phyloP scores from a whole-genome alignment of 2,888 invertebrate species.

The Zygogramma bicolorata region DNA sequence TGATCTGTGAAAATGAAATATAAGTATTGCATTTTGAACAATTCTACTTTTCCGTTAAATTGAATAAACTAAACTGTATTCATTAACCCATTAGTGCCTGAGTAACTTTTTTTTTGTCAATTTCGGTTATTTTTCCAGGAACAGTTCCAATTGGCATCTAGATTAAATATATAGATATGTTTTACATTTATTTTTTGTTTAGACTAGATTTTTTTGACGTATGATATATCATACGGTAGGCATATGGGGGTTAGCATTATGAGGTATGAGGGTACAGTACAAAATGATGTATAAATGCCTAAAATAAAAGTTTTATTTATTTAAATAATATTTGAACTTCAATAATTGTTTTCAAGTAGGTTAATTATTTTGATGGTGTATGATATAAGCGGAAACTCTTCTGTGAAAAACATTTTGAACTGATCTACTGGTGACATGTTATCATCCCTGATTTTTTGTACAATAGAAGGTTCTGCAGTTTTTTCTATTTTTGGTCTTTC shows the following conservation, averaged over 20 bases:
- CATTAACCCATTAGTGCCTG: slow-evolving; percentile 8
- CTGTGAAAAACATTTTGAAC: not conserved
- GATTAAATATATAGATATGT: not conserved
- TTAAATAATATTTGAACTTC: not conserved
- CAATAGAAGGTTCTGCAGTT: not conserved
- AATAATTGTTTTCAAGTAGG: slow-evolving; percentile 5
- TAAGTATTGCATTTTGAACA: too few species aligned
- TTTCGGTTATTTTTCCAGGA: not conserved
- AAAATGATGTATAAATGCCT: slow-evolving; percentile 11
- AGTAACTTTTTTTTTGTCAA: not conserved
- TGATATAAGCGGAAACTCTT: slow-evolving; percentile 12
- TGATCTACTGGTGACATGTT: not conserved
- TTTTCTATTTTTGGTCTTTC: not conserved
- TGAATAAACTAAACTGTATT: too few species aligned
- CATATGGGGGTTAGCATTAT: not conserved
- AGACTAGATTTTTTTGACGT: not conserved
- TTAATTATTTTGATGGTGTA: not conserved
- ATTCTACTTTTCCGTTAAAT: too few species aligned
- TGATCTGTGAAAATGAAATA: too few species aligned
- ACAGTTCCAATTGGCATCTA: not conserved
- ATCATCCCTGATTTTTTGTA: not conserved
- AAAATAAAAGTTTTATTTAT: slow-evolving; percentile 2
- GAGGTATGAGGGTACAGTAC: not conserved
- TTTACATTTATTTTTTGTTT: not conserved
- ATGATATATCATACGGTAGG: not conserved